Base-by-base conservation (phyloP, 2,113 vertebrate species). In the Xenopus borealis region DNA sequence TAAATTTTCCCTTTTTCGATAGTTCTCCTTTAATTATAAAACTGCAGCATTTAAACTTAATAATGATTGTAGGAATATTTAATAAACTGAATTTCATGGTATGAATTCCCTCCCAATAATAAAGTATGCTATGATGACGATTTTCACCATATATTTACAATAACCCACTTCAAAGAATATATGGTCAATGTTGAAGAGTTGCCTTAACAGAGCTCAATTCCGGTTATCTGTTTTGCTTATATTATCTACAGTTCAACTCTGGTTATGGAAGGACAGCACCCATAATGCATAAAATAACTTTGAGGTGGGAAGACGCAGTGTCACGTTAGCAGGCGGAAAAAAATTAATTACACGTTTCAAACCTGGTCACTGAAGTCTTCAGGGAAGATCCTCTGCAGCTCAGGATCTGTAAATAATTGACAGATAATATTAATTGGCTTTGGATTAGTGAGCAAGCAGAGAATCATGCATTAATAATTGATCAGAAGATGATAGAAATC, bases 351-450 rank as follows among this genome's bases (percentile, higher is more conserved):
- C 89, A 88, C 92, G 96, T 98, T 96, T 95, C 95, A 91, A 97
- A 96, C 95, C 95, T 98, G 95, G 95, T 96, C 94, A 92, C 94
- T 94, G 93, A 92, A 91, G 89, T 96, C 97, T 92, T 95, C 84
- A n/a, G 95, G 95, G 97, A 96, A 93, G 92, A 93, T 93, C 92
- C 94, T 94, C 93, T 93, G 91, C 94, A 98, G 94, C 95, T 98
- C 95, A 96, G 95, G 94, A 98, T 97, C 95, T 97, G 95, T 98
- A 97, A 99, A 98, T 98, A 99, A 99, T 99, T 99, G 96, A 98
- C 96, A 98, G 96, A 98, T 98, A 97, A 98, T 99, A 99, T 98
- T 99, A 98, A 98, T 98, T 99, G 96, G 96, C 95, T 97, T 97
- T 98, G 96, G 95, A 98, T 98, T 98, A 97, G 95, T 95, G 95